phyloP scores from a whole-genome alignment of 2,888 invertebrate genomes.

The Atethmia centrago region DNA sequence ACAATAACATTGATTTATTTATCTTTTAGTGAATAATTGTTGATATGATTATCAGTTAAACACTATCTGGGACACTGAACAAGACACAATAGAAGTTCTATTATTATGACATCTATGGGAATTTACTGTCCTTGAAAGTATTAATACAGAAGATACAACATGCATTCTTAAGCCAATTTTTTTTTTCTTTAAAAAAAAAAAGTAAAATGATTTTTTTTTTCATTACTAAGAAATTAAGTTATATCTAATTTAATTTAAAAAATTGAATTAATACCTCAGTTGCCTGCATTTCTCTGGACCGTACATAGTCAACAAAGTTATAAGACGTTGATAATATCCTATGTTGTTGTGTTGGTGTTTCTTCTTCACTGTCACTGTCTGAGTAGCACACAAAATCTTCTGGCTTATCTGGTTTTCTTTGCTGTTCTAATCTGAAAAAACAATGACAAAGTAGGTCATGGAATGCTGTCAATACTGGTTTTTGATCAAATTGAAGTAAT shows the following conservation, averaged over 20 bases:
- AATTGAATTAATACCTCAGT: slow-evolving; percentile 88
- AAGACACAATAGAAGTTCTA: no score
- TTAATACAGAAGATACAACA: not conserved
- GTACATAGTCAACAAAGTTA: slow-evolving; percentile 96
- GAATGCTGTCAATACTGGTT: not conserved
- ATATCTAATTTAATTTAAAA: not conserved
- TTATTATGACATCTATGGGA: no score
- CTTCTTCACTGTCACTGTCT: slow-evolving; percentile 96
- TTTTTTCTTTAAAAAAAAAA: not conserved
- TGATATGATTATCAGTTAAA: not conserved
- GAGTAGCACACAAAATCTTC: slow-evolving; percentile 97
- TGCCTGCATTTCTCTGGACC: slow-evolving; percentile 94
- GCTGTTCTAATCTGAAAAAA: slow-evolving; percentile 91
- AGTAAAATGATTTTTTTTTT: not conserved
- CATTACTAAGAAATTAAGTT: not conserved
- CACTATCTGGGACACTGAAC: no score
- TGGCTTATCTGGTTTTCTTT: slow-evolving; percentile 95
- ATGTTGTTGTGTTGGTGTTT: slow-evolving; percentile 93
- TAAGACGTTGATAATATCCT: slow-evolving; percentile 94
- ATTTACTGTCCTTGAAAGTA: no score
- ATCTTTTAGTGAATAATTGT: not conserved
- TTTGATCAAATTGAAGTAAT: not conserved
- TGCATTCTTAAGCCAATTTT: no score
- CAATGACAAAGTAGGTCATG: slow-evolving; percentile 37
- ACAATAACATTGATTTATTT: not conserved